These are phyloP conservation scores for Tridacna gigas DNA, from an alignment of 2,888 invertebrate genomes.

Conservation along the genomic window DNA sequence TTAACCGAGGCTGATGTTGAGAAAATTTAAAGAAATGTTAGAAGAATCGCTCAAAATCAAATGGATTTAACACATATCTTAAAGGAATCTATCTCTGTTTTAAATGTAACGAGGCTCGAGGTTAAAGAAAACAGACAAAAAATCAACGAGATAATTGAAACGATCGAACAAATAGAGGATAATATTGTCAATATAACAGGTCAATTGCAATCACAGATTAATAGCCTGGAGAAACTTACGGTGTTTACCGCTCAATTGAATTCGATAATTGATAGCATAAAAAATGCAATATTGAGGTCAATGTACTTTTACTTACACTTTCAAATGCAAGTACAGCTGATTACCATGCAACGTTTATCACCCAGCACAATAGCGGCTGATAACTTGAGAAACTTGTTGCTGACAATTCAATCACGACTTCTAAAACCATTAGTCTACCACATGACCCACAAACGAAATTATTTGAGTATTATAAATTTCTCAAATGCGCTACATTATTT, in stretches of 20 bases:
- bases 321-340: constrained; percentile 3
- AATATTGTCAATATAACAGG: constrained; percentile 6
- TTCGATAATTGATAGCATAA: neutral
- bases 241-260: neutral
- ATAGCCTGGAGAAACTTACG: neutral
- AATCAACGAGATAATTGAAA: constrained; percentile 8
- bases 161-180: neutral
- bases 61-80: neutral
- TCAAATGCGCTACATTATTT: neutral
- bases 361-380: constrained; percentile 2
- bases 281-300: neutral
- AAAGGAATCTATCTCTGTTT: constrained; percentile 2
- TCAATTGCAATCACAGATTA: neutral
- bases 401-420: neutral
- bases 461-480: neutral
- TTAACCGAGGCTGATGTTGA: constrained; percentile 1
- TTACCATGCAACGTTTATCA: constrained; percentile 1
- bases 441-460: neutral
- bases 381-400: neutral
- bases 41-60: constrained; percentile 11
- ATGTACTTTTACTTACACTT: constrained; percentile 17
- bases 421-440: neutral
- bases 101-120: constrained; percentile 2
- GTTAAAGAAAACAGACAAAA: constrained; percentile 12
- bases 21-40: constrained; percentile 2